phyloP scores from a whole-genome alignment of 53 echinoderm and acorn worm genomes.

The Patiria pectinifera region DNA sequence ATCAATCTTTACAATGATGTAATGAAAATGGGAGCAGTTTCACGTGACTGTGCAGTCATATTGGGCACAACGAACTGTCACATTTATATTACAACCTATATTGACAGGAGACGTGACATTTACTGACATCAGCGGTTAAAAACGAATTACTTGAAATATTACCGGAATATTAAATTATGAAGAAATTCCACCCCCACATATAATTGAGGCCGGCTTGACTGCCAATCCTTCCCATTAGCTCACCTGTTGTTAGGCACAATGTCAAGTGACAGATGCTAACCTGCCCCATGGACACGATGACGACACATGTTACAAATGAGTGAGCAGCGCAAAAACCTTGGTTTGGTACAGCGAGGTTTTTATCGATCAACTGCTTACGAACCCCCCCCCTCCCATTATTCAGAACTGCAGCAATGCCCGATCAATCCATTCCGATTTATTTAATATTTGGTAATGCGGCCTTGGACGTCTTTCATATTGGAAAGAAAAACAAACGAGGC shows the following conservation, averaged over 20 bases:
- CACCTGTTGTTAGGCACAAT: not conserved
- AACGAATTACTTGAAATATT: too few species aligned
- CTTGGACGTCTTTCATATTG: not conserved
- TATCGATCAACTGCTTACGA: not conserved
- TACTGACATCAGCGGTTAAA: too few species aligned
- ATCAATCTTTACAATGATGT: too few species aligned
- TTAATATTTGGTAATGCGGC: not conserved
- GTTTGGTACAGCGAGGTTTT: not conserved
- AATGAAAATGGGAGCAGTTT: too few species aligned
- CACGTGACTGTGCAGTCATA: too few species aligned
- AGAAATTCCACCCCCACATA: too few species aligned
- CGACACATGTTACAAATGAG: not conserved
- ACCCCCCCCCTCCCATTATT: not conserved
- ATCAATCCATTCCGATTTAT: slow-evolving; percentile 50
- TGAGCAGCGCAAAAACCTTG: not conserved
- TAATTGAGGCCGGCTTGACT: not conserved
- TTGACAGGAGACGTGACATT: too few species aligned
- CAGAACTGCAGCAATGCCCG: slow-evolving; percentile 7
- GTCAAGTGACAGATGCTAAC: not conserved
- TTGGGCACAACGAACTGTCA: too few species aligned
- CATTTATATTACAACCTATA: too few species aligned
- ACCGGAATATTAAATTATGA: too few species aligned
- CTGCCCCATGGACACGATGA: not conserved
- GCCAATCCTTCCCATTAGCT: not conserved
- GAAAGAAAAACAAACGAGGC: not conserved